Base-by-base conservation (phyloP, 1,140 invertebrate genomes). In the Tetramorium parvispinum region DNA sequence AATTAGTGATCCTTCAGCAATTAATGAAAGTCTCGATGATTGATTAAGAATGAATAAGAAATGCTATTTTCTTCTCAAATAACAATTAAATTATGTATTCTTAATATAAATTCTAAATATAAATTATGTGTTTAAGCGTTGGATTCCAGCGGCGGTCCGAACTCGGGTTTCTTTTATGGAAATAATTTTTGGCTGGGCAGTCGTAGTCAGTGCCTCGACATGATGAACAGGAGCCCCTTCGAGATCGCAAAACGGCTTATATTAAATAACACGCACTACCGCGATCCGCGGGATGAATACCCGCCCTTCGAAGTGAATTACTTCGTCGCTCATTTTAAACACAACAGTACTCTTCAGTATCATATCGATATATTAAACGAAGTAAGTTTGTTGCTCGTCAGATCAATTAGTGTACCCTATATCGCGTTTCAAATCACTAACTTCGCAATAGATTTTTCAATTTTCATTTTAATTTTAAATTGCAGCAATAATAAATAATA, bases 101-200 rank as follows among this genome's bases (percentile, higher is more conserved):
- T 85, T 75, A 32, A 32, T 32, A 32, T 32, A 32, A 32, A 3
- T 32, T 32, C 3, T 32, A 32, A 32, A 32, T 32, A 4, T 32
- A 32, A 32, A 32, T 32, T 32, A 32, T 32, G 27, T 57, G 11
- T 83, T 78, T 7, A 88, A 96, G 96, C 95, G 88, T 79, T 96
- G 13, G 96, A 96, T 81, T 91, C 95, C 4, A 96, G 95, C 73
- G 96, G 96, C 0, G 83, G 88, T 70, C 94, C 95, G n/a, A 91
- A 87, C 2, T 24, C 93, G 0, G 95, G 95, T 7, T 95, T 96
- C 51, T 77, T 95, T 8, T 95, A 94, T 32, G 96, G 95, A 2
- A 95, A 96, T 82, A 96, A 95, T 88, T 94, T 94, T 55, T 96
- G 96, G 96, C 1, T 95, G 27, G 96, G 96, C 0, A 91, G 90